Percentiles rank a stretch among this genome's conserved stretches.
These are phyloP conservation scores for Tetragonula carbonaria DNA, from an alignment of 2,888 invertebrate genomes.

Conservation along the genomic window DNA sequence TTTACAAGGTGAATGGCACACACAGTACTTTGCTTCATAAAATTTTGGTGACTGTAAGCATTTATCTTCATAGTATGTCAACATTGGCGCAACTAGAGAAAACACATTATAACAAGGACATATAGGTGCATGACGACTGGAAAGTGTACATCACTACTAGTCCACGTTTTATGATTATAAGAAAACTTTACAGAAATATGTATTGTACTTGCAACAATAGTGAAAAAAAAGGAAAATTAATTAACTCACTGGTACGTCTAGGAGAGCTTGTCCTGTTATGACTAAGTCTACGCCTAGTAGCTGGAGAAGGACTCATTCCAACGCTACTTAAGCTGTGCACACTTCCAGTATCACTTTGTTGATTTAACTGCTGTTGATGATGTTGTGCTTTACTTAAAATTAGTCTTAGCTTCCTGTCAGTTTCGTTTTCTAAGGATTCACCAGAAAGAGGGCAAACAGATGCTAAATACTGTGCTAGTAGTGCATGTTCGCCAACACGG, in stretches of 20 bases:
- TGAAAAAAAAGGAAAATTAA: slow-evolving; percentile 36
- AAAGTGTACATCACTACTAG: slow-evolving; percentile 68
- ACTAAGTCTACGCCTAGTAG: slow-evolving; percentile 84
- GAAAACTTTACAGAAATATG: slow-evolving; percentile 26
- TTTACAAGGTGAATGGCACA: slow-evolving; percentile 79
- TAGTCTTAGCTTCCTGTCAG: slow-evolving; percentile 93
- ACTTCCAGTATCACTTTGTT: slow-evolving; percentile 85
- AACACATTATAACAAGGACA: slow-evolving; percentile 74
- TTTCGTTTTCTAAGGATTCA: slow-evolving; percentile 92
- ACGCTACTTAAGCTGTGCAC: slow-evolving; percentile 76
- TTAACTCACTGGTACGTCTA: slow-evolving; percentile 83
- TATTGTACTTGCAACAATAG: slow-evolving; percentile 28
- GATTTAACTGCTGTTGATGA: slow-evolving; percentile 93
- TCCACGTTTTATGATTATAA: slow-evolving; percentile 54
- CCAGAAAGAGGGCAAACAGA: slow-evolving; percentile 94
- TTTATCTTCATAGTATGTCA: slow-evolving; percentile 81
- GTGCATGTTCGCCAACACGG: slow-evolving; percentile 92
- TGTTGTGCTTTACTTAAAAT: slow-evolving; percentile 96
- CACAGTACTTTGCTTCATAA: slow-evolving; percentile 80
- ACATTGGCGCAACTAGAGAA: slow-evolving; percentile 80
- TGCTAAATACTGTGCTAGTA: slow-evolving; percentile 92
- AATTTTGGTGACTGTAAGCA: slow-evolving; percentile 79
- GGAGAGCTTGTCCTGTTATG: slow-evolving; percentile 84
- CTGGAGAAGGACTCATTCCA: slow-evolving; percentile 84
- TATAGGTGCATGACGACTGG: slow-evolving; percentile 60